A percentile compares a stretch with the other conserved stretches of the same genome.
Evolutionary conservation across 2,113 vertebrate genomes (phyloP).

Genomic region (Candoia aspera): DNA sequence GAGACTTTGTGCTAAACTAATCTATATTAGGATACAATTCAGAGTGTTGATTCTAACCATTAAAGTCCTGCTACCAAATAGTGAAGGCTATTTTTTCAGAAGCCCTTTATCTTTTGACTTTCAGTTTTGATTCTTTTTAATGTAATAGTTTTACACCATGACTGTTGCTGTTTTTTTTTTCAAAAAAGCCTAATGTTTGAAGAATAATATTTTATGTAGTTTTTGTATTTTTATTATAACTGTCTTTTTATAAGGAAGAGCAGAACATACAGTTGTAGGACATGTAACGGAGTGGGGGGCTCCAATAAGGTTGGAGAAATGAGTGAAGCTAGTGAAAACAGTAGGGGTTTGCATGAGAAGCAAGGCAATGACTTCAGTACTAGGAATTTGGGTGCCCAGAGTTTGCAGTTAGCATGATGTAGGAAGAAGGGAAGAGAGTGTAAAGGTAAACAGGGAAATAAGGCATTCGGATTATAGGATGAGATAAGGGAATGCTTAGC

Average conservation of each 20-base stretch:
- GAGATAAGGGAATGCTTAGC: too few species aligned
- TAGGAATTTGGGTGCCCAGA: too few species aligned
- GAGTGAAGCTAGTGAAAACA: too few species aligned
- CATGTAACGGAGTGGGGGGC: too few species aligned
- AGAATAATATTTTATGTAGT: neutral
- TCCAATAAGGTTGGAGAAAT: too few species aligned
- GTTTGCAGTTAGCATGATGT: too few species aligned
- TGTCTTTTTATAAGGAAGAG: neutral
- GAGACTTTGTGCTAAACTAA: slow-evolving; percentile 34
- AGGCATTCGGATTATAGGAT: too few species aligned
- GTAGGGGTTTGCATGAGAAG: too few species aligned
- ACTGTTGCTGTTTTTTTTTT: neutral
- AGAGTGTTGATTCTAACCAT: neutral
- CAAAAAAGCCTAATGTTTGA: neutral
- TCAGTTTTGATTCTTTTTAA: neutral
- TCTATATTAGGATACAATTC: slow-evolving; percentile 20
- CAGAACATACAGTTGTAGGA: neutral
- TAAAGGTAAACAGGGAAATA: too few species aligned
- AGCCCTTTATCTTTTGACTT: neutral
- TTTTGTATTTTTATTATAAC: neutral
- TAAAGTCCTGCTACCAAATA: neutral
- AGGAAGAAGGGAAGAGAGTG: too few species aligned
- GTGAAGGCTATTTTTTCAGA: neutral
- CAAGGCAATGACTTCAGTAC: too few species aligned
- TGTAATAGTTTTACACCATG: neutral